These are phyloP conservation scores for Spatula clypeata DNA, from an alignment of 2,797 vertebrate genomes.

Conservation along the genomic window DNA sequence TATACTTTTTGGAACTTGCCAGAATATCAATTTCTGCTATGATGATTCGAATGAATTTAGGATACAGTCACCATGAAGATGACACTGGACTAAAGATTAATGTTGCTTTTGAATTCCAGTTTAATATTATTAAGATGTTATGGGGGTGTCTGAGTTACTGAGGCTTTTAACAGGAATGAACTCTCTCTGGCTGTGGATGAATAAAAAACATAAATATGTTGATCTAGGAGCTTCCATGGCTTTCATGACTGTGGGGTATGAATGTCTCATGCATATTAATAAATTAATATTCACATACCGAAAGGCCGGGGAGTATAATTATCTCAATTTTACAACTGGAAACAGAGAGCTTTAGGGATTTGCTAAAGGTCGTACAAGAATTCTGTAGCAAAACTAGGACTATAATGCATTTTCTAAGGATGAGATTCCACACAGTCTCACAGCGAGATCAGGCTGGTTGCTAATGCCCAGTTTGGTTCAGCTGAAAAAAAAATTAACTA, in stretches of 20 bases:
- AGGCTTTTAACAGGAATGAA: not conserved
- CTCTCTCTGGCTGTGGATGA: not conserved
- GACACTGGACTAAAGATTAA: not conserved
- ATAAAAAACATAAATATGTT: not conserved
- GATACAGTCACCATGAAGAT: not conserved
- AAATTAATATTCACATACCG: constrained; percentile 14
- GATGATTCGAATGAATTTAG: not conserved
- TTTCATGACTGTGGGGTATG: not conserved
- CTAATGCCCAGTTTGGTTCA: not conserved
- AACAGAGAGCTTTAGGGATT: constrained; percentile 23
- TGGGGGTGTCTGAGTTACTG: not conserved
- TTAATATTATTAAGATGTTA: not conserved
- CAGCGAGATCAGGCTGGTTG: not conserved
- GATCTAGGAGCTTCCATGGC: not conserved
- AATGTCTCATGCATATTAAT: constrained; percentile 38
- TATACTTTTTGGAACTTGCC: not conserved
- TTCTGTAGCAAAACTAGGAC: not conserved
- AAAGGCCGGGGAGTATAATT: not conserved
- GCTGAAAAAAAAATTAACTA: not conserved
- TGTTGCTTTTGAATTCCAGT: not conserved
- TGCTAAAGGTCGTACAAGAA: constrained; percentile 11
- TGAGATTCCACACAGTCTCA: not conserved
- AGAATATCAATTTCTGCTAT: not conserved
- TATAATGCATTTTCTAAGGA: not conserved
- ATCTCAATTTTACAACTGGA: constrained; percentile 7